Base-by-base conservation (phyloP, 2,888 invertebrate genomes). In the Melanostoma mellinum region DNA sequence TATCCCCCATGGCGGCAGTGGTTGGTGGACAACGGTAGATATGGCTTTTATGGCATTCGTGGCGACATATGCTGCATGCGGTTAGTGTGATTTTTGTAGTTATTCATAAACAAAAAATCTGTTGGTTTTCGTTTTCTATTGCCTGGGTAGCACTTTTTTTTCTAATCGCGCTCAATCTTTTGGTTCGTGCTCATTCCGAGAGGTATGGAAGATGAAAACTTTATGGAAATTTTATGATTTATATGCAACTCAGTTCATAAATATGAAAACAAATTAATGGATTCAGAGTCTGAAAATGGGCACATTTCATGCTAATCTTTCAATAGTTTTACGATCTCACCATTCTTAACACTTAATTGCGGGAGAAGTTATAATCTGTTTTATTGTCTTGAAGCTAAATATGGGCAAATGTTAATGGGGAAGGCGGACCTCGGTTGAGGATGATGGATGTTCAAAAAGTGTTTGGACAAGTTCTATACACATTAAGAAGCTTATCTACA, bases 211-310 rank as follows among this genome's bases (percentile, higher is more conserved):
- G 44, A 46, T 61, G 35, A 35, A 36, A 2, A 46, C 44, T 61
- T 61, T 61, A 61, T 61, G 61, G 61, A 61, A 46, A 61, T 61
- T 42, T 50, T 50, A 46, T 61, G 61, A 61, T 61, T 61, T 61
- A 61, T 61, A 46, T 61, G 36, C 61, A 61, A 35, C 35, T 2
- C 44, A 33, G 46, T 4, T 60, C 10, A 61, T 61, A 61, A 61
- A 61, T 3, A 3, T 6, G 1, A 44, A 58, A 33, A 35, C 2
- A 60, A 40, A 35, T 40, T 40, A 58, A 58, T 33, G 6, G 5
- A 58, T 58, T 58, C 32, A 58, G 10, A 60, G 35, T 6, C 3
- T 44, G 9, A 42, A 58, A 1, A 10, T 44, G 60, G 10, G 35
- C 30, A 44, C 0, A 46, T 33, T 60, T 10, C 32, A 6, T 42